Conservation (phyloP, 2,797 vertebrate species). For the Crossoptilon crossoptilon region DNA sequence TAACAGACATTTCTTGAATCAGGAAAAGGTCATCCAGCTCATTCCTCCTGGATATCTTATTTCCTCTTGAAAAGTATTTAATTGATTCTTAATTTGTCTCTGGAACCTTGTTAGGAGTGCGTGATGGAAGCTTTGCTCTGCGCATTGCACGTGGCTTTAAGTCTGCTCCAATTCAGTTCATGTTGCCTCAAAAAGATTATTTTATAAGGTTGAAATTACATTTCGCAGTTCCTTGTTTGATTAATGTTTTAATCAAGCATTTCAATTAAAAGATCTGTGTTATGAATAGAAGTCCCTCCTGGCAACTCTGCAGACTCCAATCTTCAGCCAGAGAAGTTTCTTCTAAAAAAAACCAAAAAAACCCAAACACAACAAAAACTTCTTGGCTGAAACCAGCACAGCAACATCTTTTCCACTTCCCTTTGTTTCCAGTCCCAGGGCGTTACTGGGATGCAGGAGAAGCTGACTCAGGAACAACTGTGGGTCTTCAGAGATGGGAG, state of each 20-base stretch:
- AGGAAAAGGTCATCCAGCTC: constrained; percentile 9
- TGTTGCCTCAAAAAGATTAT: not conserved
- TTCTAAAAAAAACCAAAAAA: not conserved
- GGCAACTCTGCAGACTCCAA: not conserved
- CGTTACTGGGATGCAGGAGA: not conserved
- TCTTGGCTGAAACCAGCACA: not conserved
- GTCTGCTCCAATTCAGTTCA: not conserved
- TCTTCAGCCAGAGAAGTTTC: not conserved
- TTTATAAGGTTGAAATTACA: not conserved
- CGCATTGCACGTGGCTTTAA: not conserved
- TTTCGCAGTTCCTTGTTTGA: not conserved
- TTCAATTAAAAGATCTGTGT: not conserved
- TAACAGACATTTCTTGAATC: not conserved
- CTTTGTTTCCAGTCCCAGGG: not conserved
- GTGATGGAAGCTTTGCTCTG: not conserved
- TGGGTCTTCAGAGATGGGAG: not conserved
- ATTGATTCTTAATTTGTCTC: constrained; percentile 2
- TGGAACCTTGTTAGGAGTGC: not conserved
- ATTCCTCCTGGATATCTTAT: not conserved
- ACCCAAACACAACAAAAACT: not conserved
- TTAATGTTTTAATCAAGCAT: not conserved
- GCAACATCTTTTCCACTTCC: not conserved
- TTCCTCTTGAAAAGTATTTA: not conserved
- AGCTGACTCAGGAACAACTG: not conserved
- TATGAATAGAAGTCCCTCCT: not conserved